Conservation (phyloP, 1,140 invertebrate genomes). For the Lutraria rhynchaena region DNA sequence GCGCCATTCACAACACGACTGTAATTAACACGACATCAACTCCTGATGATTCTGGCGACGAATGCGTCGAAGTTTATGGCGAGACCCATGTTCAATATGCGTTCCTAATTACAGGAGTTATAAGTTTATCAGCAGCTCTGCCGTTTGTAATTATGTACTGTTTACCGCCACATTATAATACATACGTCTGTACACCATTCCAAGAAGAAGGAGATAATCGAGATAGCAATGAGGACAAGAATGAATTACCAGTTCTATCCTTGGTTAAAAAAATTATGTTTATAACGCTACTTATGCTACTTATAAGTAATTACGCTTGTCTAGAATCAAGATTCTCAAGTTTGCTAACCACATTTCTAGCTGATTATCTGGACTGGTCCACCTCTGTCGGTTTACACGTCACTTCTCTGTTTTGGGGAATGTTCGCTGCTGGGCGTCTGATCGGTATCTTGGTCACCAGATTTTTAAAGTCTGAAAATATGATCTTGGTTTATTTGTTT, state of each 20-base stretch:
- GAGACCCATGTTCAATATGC: slow-evolving; percentile 47
- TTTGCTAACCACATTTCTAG: slow-evolving; percentile 64
- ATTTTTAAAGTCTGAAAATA: slow-evolving; percentile 51
- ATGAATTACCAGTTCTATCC: neutral
- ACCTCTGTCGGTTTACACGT: slow-evolving; percentile 57
- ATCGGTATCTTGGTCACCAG: slow-evolving; percentile 57
- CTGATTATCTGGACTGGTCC: slow-evolving; percentile 59
- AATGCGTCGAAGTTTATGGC: slow-evolving; percentile 34
- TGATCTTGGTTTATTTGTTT: slow-evolving; percentile 53
- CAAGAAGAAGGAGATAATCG: too few relatives aligned
- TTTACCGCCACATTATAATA: neutral
- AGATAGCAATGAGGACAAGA: too few relatives aligned
- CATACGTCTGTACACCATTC: slow-evolving; percentile 24
- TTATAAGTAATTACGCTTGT: slow-evolving; percentile 61
- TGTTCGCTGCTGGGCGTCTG: slow-evolving; percentile 62
- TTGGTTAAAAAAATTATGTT: neutral
- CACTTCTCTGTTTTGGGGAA: slow-evolving; percentile 64
- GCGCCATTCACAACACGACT: neutral
- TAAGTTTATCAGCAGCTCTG: slow-evolving; percentile 16
- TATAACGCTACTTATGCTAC: slow-evolving; percentile 13
- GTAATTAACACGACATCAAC: neutral
- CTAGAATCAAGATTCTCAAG: slow-evolving; percentile 62
- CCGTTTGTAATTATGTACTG: slow-evolving; percentile 39
- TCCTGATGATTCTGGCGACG: neutral
- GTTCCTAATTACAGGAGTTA: slow-evolving; percentile 21